Base-by-base conservation (phyloP, 2,888 invertebrate species). In the Prenolepis imparis region DNA sequence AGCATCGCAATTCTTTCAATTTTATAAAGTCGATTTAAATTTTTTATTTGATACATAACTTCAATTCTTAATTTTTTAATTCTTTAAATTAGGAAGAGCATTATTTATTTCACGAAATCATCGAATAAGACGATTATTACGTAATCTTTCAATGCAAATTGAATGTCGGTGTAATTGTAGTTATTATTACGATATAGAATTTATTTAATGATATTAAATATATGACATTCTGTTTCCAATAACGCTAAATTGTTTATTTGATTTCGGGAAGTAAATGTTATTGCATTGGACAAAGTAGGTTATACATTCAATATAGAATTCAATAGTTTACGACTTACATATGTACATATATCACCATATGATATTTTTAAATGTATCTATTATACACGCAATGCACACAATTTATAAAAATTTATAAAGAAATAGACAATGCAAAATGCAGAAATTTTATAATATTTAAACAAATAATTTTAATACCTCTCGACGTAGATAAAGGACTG, bases 381-480 rank as follows among this genome's bases (percentile, higher is more conserved):
- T 52, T 52, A 28, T 59, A 61, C 24, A 67, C 32, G n/a, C 44
- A 32, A 41, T 8, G 8, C n/a, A n/a, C 1, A 36, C 6, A 48
- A 1, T 39, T 59, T 1, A 1, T 61, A n/a, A 67, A 67, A 52
- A 28, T 6, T 57, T 57, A 24, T 9, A 48, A 21, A 39, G 24
- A 41, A 21, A 9, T 55, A 63, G 6, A 5, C 36, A 36, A 36
- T 36, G 36, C 11, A 12, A 21, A 55, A 15, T 8, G 6, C 64
- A 11, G 41, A 28, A 72, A 32, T 63, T 28, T 18, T 15, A 41
- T 11, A 39, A 36, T 11, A 15, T 32, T 57, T n/a, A 44, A 18
- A 28, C 18, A 21, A 41, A 41, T 41, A 36, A 63, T 81, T 39
- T 32, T 28, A 24, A 24, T 85, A 88, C 89, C 87, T 67, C 59